Base-by-base conservation (phyloP, 2,888 invertebrate species). In the Clostera curtula region DNA sequence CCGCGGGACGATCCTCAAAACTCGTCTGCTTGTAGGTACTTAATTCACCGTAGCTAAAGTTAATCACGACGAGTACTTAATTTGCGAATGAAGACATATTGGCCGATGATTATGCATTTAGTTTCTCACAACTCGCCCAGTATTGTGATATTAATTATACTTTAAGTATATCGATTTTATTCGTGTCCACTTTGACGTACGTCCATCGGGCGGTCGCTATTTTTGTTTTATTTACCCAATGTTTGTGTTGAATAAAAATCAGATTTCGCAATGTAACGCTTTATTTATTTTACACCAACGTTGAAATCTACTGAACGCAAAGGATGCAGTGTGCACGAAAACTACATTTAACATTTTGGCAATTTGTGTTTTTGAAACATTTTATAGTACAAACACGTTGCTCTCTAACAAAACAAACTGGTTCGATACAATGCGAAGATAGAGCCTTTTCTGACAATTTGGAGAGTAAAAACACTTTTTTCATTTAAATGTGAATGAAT, bases 131-230 rank as follows among this genome's bases (percentile, higher is more conserved):
- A 50, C 36, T 54, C 49, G 55, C 51, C 54, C 50, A 52, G 48
- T 55, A 66, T 66, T 69, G 69, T 72, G 69, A 71, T 72, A 71
- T 56, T 63, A 51, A 59, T 48, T 50, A 43, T 48, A n/a, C n/a
- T n/a, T 20, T 62, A 64, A 60, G 54, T 52, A 42, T 64, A 62
- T 48, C 41, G 40, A 50, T 57, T 44, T 46, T 56, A 51, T 48
- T 43, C 49, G 28, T 40, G 29, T 27, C 25, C 29, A 20, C 24
- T 15, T 19, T 40, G 18, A 16, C 26, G 24, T 26, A 24, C 24
- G 2, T 24, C 25, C 8, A 6, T 22, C 13, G n/a, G 25, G 14
- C 7, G 10, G 21, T 25, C 25, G 12, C 27, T 8, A 14, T 29
- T 27, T 27, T 31, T 45, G 38, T 30, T 12, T 14, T 45, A 34